Evolutionary conservation across 2,888 invertebrate genomes (phyloP).

Genomic region (Meandrusa payeni): DNA sequence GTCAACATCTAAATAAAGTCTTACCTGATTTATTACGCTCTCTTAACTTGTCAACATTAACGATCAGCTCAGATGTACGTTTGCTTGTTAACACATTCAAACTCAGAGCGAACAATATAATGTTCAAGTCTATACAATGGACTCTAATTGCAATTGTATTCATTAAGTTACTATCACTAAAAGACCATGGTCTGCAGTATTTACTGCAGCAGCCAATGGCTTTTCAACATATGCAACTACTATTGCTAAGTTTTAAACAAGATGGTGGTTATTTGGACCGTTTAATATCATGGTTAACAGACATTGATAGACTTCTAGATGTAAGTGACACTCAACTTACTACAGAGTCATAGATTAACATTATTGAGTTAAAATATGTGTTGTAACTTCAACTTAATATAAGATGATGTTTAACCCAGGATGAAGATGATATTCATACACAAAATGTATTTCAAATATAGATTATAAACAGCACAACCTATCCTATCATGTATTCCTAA

Average conservation of each 20-base stretch:
- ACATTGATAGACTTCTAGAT: conserved; percentile 68
- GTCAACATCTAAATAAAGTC: conserved; percentile 83
- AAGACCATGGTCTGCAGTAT: conserved; percentile 51
- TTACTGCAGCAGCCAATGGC: conserved; percentile 53
- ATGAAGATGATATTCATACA: too few species aligned
- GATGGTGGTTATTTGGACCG: conserved; percentile 74
- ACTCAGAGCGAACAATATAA: conserved; percentile 85
- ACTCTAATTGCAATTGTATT: conserved; percentile 85
- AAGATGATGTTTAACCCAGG: too few species aligned
- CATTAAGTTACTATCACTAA: conserved; percentile 80
- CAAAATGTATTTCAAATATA: too few species aligned
- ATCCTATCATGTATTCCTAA: too few species aligned
- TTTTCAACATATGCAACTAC: conserved; percentile 64
- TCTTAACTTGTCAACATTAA: conserved; percentile 60
- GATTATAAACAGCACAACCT: too few species aligned
- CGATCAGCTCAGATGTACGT: conserved; percentile 67
- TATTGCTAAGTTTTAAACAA: conserved; percentile 72
- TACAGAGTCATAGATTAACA: conserved; percentile 28
- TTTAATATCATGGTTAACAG: conserved; percentile 71
- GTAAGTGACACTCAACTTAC: conserved; percentile 63
- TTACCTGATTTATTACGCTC: conserved; percentile 80
- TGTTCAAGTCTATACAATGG: conserved; percentile 87
- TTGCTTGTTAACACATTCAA: conserved; percentile 83
- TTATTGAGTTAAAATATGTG: too few species aligned
- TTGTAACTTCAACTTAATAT: too few species aligned